phyloP scores from a whole-genome alignment of 2,888 invertebrate genomes.

The Hololepta plana region DNA sequence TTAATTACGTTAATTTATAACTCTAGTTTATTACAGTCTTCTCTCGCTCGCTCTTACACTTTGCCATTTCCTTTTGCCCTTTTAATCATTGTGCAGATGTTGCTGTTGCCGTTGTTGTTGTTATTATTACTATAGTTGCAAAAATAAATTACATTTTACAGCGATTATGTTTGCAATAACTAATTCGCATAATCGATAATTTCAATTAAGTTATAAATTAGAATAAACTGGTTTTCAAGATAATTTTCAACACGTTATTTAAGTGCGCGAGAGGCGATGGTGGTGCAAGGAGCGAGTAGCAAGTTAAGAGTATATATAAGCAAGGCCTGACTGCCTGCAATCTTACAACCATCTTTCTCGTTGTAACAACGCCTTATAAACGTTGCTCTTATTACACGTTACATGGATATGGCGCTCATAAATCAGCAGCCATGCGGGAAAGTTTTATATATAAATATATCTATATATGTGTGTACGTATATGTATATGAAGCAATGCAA shows the following conservation, averaged over 20 bases:
- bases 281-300: no score
- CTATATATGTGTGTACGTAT: not conserved
- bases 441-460: constrained; percentile 16
- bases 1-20: no score
- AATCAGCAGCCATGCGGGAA: constrained; percentile 25
- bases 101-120: no score
- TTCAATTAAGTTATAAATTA: constrained; percentile 22
- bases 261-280: no score
- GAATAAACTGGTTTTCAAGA: constrained; percentile 16
- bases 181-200: constrained; percentile 17
- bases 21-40: no score
- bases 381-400: constrained; percentile 24
- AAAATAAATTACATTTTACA: no score
- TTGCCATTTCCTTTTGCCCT: no score
- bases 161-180: no score
- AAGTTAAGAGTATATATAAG: no score
- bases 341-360: constrained; percentile 20
- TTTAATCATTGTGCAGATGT: no score
- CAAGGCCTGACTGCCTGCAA: constrained; percentile 12
- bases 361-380: constrained; percentile 20
- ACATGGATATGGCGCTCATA: constrained; percentile 22
- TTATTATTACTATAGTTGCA: no score
- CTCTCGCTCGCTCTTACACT: no score
- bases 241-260: constrained; percentile 19
- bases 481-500: constrained; percentile 22